phyloP scores from a whole-genome alignment of 2,113 vertebrate species.

The Scatophagus argus region DNA sequence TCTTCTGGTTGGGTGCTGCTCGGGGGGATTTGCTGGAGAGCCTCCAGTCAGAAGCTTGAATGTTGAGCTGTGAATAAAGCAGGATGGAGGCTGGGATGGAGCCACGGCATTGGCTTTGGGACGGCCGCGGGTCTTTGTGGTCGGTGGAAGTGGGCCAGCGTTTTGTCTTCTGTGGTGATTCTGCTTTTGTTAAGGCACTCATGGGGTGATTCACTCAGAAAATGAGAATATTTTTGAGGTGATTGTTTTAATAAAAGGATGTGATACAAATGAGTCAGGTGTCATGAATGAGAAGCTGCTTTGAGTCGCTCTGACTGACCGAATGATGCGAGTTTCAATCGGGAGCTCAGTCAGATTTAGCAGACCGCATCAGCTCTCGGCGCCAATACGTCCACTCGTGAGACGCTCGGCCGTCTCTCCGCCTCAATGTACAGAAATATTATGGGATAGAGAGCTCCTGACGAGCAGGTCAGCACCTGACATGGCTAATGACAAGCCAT shows the following conservation, averaged over 20 bases:
- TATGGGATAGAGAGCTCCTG: too few species aligned
- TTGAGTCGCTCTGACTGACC: neutral
- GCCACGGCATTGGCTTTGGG: too few species aligned
- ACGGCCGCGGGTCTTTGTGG: neutral
- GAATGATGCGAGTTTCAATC: too few species aligned
- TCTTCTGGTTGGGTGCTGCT: too few species aligned
- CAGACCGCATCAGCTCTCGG: too few species aligned
- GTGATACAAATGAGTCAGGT: neutral
- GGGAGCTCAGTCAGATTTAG: too few species aligned
- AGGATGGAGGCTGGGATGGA: neutral
- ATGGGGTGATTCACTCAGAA: neutral
- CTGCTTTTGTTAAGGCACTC: constrained; percentile 33
- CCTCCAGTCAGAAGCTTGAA: neutral
- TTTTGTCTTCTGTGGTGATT: neutral
- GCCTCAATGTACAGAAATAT: too few species aligned
- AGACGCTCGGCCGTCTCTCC: too few species aligned
- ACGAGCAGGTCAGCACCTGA: too few species aligned
- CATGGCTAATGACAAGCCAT: too few species aligned
- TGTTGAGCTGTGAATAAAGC: neutral
- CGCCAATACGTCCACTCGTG: too few species aligned
- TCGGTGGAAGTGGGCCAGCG: neutral
- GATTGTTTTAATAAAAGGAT: constrained; percentile 3
- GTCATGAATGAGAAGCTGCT: neutral
- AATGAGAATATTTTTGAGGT: neutral
- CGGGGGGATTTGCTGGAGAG: neutral